Percentiles rank a stretch among this genome's conserved stretches.
phyloP scores from a whole-genome alignment of 2,888 invertebrate species.

The Lissonota sp. region DNA sequence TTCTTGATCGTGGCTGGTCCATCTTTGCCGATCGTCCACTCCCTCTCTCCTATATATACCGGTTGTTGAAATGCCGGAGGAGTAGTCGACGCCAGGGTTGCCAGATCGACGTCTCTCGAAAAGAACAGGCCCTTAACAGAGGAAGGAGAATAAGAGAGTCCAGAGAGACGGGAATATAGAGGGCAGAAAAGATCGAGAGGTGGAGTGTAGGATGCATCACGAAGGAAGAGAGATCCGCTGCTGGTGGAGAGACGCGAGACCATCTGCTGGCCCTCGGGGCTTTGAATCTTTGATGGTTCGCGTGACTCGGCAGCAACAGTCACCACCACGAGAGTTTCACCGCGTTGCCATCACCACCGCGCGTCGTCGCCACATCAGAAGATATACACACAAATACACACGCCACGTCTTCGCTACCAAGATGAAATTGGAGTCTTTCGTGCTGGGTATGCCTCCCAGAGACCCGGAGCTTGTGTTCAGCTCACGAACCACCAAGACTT shows the following conservation, averaged over 20 bases:
- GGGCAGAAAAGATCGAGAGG: constrained; percentile 59
- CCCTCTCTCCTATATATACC: constrained; percentile 23
- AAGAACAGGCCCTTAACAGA: constrained; percentile 30
- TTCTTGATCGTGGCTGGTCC: constrained; percentile 1
- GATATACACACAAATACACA: constrained; percentile 29
- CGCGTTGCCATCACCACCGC: constrained; percentile 47
- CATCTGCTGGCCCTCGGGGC: constrained; percentile 82
- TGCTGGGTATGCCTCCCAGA: constrained; percentile 60
- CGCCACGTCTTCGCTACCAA: constrained; percentile 59
- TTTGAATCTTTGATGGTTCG: constrained; percentile 82
- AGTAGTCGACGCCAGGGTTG: constrained; percentile 52
- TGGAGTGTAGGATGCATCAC: constrained; percentile 18
- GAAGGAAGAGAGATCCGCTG: constrained; percentile 59
- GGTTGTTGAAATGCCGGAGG: constrained; percentile 28
- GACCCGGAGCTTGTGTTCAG: constrained; percentile 43
- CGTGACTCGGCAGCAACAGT: constrained; percentile 81
- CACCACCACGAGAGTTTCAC: constrained; percentile 58
- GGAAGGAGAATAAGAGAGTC: constrained; percentile 22
- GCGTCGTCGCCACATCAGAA: constrained; percentile 52
- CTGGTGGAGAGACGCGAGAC: constrained; percentile 72
- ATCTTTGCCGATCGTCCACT: constrained; percentile 7
- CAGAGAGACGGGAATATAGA: constrained; percentile 31
- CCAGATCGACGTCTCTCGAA: constrained; percentile 42
- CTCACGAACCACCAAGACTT: constrained; percentile 10
- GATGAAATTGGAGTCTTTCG: constrained; percentile 74